Evolutionary conservation across 2,113 vertebrate genomes (phyloP), one percentile per base, ranked within the genome.

Genomic region (Campylorhamphus procurvoides): DNA sequence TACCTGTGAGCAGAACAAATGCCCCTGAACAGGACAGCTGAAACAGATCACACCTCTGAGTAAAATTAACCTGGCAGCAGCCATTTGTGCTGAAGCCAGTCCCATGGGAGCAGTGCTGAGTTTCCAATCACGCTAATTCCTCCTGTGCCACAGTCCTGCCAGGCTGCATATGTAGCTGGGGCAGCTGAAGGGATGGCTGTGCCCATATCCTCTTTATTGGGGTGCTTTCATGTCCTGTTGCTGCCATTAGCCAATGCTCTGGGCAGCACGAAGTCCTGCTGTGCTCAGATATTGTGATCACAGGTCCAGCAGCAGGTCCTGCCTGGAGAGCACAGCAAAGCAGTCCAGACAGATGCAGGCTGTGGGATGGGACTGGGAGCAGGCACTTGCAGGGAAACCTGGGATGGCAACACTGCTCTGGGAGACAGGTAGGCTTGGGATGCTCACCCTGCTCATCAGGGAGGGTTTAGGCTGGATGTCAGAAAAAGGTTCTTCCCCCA

Each of bases 51-150:
- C 28, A 63, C 59, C 50, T 20, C 4, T 1, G n/a, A 79, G 71
- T 9, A 76, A 55, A 90, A 94, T 85, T 10, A 80, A 62, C 9
- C 50, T 53, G 71, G 91, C 91, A 90, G 87, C 87, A 87, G 82
- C 72, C 24, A 2, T 62, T 90, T 79, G 91, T 80, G 87, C 91
- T 46, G 42, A 11, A 58, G 49, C 66, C 89, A 82, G 53, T 68
- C 84, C 91, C 58, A 62, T 0, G 7, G 84, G 66, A 95, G 84
- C 69, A 82, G 49, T 0, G 0, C 7, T 33, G 66, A 72, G 73
- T 20, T 92, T 64, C 79, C 3, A 0, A 7, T 18, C 20, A 0
- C 12, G 50, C 37, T 24, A 3, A 67, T 78, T 92, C 69, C 62
- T 90, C 28, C 79, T 37, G 50, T 25, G 58, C 4, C 2, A 13